Base-by-base conservation (phyloP, 2,888 invertebrate species). In the Nemurella pictetii region DNA sequence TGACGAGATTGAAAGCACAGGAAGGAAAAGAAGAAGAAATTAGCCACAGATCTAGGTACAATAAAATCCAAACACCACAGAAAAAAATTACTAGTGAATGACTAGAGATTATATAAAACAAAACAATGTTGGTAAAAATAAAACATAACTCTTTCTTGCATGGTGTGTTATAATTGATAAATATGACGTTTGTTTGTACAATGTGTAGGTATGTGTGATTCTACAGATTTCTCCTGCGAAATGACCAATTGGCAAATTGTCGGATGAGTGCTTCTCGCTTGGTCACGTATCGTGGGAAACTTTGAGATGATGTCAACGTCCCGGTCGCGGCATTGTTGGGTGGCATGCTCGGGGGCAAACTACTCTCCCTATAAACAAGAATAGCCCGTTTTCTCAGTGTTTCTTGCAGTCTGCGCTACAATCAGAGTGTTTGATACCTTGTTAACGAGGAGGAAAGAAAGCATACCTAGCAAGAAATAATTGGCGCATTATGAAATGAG, bases 191-290 rank as follows among this genome's bases (percentile, higher is more conserved):
- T 55, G 9, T 7, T 75, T 75, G 26, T 75, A 75, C 75, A 75
- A 75, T 27, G 28, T 75, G 75, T 26, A 75, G 9, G 55, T 3
- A 20, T 75, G 75, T 26, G 28, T 75, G 75, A 25, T 55, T 73
- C 84, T 86, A 86, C 74, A 87, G 30, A 77, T 87, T 86, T 84
- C 86, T 86, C 84, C 86, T 83, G 26, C 87, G 86, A 83, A 87
- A 85, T 29, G 87, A 87, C 87, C 87, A 87, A 82, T 85, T 87
- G 82, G 87, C 84, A 82, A 87, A 85, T 27, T 87, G 86, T 35
- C 87, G 35, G 85, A 87, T 84, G 85, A 87, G 78, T 74, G 87
- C 85, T 28, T 85, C 85, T 73, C 87, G 84, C 85, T 86, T 87
- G 82, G 85, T 78, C 3, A 85, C 84, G 80, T 86, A 85, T 15